A percentile compares a stretch with the other conserved stretches of the same genome.
Evolutionary conservation across 2,888 invertebrate genomes (phyloP).

Genomic region (Gari tellinella): DNA sequence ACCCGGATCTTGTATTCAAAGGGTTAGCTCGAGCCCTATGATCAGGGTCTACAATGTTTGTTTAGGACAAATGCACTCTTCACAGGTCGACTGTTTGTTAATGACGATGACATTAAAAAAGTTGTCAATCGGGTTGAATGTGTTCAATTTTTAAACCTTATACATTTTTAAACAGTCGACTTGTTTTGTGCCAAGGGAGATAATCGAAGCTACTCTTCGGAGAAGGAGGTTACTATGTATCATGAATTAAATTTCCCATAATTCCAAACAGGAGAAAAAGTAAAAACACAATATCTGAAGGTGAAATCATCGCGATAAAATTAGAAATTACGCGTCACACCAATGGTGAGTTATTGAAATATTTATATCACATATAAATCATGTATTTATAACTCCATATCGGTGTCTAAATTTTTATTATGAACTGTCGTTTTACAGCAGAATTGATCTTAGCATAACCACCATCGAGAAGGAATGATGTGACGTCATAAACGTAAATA

Average conservation of each 20-base stretch:
- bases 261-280: slow-evolving; percentile 39
- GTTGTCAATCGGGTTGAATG: no score
- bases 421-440: slow-evolving; percentile 19
- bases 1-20: no score
- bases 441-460: background rate
- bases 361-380: background rate
- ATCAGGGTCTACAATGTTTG: no score
- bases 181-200: no score
- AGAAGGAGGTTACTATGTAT: no score
- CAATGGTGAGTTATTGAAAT: background rate
- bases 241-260: slow-evolving; percentile 55
- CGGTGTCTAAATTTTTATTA: background rate
- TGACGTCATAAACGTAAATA: slow-evolving; percentile 83
- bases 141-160: no score
- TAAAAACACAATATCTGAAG: slow-evolving; percentile 59
- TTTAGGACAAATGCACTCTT: no score
- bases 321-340: slow-evolving; percentile 2
- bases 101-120: no score
- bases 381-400: background rate
- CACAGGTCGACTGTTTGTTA: no score
- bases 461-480: slow-evolving; percentile 17
- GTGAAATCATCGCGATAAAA: slow-evolving; percentile 66
- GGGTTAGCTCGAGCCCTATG: no score
- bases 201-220: no score
- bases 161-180: no score